These are phyloP conservation scores for Coracias cyanogaster DNA, from an alignment of 2,797 vertebrate genomes.

Conservation along the genomic window DNA sequence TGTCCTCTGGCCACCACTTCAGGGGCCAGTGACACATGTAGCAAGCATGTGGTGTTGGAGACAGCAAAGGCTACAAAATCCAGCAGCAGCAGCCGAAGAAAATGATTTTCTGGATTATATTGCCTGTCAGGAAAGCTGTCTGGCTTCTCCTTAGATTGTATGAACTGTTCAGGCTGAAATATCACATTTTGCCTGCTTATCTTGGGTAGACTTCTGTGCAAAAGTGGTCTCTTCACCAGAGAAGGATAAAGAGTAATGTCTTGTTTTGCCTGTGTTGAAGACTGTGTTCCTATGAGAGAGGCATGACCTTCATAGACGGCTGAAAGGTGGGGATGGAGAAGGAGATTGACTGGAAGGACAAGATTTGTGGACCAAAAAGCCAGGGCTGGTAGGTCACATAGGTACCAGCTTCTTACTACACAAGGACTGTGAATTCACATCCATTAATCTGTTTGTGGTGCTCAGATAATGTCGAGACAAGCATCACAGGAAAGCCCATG, in stretches of 20 bases:
- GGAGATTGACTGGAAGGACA: neutral
- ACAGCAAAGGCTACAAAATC: neutral
- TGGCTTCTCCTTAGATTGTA: neutral
- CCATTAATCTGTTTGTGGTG: neutral
- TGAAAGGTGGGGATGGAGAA: neutral
- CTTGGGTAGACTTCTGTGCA: neutral
- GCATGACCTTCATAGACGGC: neutral
- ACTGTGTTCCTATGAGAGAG: neutral
- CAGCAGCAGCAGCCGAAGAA: neutral
- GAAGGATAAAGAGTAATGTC: neutral
- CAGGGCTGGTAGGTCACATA: neutral
- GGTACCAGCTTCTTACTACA: neutral
- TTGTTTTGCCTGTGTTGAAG: neutral
- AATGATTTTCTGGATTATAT: neutral
- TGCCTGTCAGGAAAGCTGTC: neutral
- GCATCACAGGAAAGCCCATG: neutral
- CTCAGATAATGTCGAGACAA: neutral
- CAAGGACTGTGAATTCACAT: neutral
- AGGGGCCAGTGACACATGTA: neutral
- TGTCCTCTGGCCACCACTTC: neutral
- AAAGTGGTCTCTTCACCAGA: neutral
- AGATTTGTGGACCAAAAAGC: neutral
- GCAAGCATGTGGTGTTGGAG: neutral
- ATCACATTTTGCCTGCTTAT: neutral
- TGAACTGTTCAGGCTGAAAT: neutral